These are phyloP conservation scores for Neolamprologus sp. DNA, from an alignment of 2,113 vertebrate genomes.

Conservation along the genomic window DNA sequence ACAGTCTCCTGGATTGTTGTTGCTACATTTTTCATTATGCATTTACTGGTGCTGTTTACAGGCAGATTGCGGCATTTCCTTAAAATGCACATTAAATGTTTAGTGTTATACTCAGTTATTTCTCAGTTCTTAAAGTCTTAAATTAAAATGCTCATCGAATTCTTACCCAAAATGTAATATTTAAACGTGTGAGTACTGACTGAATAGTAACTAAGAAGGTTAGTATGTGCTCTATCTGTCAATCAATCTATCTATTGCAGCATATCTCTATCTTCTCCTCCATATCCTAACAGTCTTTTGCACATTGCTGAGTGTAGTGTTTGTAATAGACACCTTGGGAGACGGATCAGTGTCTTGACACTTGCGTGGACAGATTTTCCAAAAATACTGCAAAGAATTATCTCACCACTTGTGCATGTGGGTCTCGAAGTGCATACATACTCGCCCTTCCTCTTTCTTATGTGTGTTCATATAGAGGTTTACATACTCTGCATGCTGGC, in stretches of 20 bases:
- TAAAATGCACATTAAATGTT: neutral
- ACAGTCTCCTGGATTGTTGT: neutral
- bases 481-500: constrained; percentile 41
- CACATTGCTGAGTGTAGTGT: neutral
- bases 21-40: neutral
- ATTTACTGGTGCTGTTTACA: neutral
- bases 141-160: neutral
- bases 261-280: neutral
- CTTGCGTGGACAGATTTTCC: constrained; percentile 51
- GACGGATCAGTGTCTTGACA: constrained; percentile 39
- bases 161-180: neutral
- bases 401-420: constrained; percentile 20
- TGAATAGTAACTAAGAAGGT: neutral
- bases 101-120: neutral
- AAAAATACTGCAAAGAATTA: constrained; percentile 56
- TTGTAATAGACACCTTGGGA: constrained; percentile 49
- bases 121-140: neutral
- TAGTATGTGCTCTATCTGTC: neutral
- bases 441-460: neutral
- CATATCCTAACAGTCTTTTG: neutral
- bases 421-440: neutral
- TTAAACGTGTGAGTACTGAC: neutral
- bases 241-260: neutral
- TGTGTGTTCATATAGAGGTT: constrained; percentile 16
- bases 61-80: neutral